Evolutionary conservation across 2,888 invertebrate species (phyloP).

Genomic region (Athripsodes cinereus): DNA sequence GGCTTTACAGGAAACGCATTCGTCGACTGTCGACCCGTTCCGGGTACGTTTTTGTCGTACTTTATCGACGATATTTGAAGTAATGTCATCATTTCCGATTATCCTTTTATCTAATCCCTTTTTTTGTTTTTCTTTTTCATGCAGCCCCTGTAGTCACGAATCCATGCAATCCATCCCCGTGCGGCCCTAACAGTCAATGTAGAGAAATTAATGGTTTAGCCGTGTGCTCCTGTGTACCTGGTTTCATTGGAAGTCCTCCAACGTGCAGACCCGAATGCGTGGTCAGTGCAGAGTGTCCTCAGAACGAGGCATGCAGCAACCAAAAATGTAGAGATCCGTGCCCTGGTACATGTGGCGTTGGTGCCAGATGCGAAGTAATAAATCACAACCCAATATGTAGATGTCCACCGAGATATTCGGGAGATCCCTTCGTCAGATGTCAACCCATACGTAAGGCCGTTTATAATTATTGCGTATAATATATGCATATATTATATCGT

Average conservation of each 20-base stretch:
- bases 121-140: slow-evolving; percentile 3
- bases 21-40: slow-evolving; percentile 57
- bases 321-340: slow-evolving; percentile 80
- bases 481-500: too few relatives aligned
- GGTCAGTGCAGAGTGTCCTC: slow-evolving; percentile 74
- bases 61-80: slow-evolving; percentile 36
- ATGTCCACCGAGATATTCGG: slow-evolving; percentile 66
- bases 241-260: slow-evolving; percentile 72
- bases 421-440: slow-evolving; percentile 76
- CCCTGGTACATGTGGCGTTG: slow-evolving; percentile 71
- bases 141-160: slow-evolving; percentile 37
- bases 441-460: slow-evolving; percentile 51
- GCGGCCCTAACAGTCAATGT: slow-evolving; percentile 74
- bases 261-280: slow-evolving; percentile 81
- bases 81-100: slow-evolving; percentile 30
- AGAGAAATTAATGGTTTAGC: slow-evolving; percentile 65
- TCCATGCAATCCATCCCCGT: slow-evolving; percentile 77
- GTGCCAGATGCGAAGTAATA: slow-evolving; percentile 70
- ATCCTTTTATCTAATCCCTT: background rate
- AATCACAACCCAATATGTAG: slow-evolving; percentile 84
- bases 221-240: slow-evolving; percentile 72
- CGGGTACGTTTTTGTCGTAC: slow-evolving; percentile 37
- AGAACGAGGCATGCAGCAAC: slow-evolving; percentile 72
- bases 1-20: slow-evolving; percentile 73
- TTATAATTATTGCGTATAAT: slow-evolving; percentile 28